phyloP scores from a whole-genome alignment of 2,113 vertebrate genomes.

The Saiga tatarica region DNA sequence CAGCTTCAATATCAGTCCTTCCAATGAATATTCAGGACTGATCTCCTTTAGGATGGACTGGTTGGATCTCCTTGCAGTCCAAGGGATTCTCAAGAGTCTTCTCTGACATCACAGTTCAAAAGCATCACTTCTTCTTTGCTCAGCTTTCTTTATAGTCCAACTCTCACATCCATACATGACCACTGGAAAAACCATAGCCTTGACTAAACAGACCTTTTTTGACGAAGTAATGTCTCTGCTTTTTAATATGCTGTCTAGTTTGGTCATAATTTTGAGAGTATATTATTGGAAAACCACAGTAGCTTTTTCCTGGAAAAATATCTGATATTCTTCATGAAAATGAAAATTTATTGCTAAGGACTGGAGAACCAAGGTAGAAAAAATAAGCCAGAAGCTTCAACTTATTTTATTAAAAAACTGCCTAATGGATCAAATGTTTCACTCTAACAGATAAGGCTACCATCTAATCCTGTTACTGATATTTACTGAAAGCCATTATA shows the following conservation, averaged over 20 bases:
- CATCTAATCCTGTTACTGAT: background rate
- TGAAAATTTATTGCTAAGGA: background rate
- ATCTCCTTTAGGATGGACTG: background rate
- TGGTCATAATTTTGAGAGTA: background rate
- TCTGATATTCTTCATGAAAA: background rate
- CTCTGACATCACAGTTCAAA: background rate
- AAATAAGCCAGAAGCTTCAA: background rate
- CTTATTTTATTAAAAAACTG: background rate
- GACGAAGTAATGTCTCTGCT: background rate
- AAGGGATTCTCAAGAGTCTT: background rate
- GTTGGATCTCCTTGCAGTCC: background rate
- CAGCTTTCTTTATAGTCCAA: background rate
- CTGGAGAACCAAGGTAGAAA: background rate
- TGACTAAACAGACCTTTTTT: background rate
- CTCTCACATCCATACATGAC: background rate
- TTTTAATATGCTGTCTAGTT: background rate
- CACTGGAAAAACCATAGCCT: background rate
- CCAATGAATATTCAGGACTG: background rate
- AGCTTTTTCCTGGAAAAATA: conserved; percentile 23
- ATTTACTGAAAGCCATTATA: background rate
- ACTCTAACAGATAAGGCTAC: background rate
- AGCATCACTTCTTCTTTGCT: background rate
- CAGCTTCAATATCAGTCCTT: background rate
- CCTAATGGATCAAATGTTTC: background rate
- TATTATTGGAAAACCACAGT: background rate